Conservation (phyloP, 2,797 vertebrate genomes). For the Tokudaia tokunoshimensis region DNA sequence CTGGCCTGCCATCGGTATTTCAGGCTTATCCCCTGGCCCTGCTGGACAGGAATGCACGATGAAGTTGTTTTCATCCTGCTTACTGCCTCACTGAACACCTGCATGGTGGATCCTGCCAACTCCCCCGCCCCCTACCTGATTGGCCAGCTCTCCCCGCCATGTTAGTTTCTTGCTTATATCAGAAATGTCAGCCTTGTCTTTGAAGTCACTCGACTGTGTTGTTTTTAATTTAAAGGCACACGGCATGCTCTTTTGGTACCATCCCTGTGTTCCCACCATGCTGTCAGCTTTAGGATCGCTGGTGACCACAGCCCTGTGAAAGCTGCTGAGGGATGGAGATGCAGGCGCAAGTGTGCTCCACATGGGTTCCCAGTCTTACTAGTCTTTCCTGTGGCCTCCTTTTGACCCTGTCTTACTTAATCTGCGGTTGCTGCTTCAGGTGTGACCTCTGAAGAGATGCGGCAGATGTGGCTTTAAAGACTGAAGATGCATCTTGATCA, state of each 20-base stretch:
- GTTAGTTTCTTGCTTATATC: not conserved
- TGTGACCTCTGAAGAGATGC: not conserved
- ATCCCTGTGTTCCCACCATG: not conserved
- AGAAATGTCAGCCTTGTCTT: conserved; percentile 40
- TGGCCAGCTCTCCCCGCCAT: not conserved
- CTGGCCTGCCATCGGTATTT: not conserved
- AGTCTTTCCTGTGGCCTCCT: not conserved
- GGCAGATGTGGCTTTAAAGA: not conserved
- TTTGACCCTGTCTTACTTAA: not conserved
- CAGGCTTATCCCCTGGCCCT: not conserved
- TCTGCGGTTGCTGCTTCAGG: not conserved
- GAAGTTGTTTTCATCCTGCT: conserved; percentile 50
- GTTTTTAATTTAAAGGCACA: conserved; percentile 21
- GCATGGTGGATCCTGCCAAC: not conserved
- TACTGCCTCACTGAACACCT: conserved; percentile 60
- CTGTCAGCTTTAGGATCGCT: not conserved
- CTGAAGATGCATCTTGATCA: not conserved
- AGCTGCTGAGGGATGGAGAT: not conserved
- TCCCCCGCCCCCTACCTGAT: conserved; percentile 25
- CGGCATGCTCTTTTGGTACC: not conserved
- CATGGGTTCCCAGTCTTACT: not conserved
- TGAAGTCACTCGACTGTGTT: not conserved
- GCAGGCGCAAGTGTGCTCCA: fast-evolving
- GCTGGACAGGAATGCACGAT: conserved; percentile 1
- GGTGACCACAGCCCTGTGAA: not conserved